A percentile compares a stretch with the other conserved stretches of the same genome.
phyloP scores from a whole-genome alignment of 2,113 vertebrate genomes.

The Gnathonemus longibarbis region DNA sequence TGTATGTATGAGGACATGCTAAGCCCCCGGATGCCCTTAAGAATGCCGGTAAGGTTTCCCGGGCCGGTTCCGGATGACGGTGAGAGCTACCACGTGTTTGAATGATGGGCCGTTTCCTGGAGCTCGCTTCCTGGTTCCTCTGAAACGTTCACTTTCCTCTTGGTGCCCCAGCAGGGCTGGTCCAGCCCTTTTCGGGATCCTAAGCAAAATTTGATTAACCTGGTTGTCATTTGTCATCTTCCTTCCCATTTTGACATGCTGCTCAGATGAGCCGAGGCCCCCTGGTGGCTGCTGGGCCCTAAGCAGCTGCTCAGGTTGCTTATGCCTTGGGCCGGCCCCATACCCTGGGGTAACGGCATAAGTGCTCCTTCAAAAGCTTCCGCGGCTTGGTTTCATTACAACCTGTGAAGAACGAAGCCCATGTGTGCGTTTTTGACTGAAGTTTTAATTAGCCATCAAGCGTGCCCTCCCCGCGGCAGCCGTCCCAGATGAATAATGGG shows the following conservation, averaged over 20 bases:
- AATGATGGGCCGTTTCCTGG: background rate
- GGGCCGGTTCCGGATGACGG: too few species aligned
- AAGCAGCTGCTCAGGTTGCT: background rate
- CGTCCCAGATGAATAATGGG: background rate
- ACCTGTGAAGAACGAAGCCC: background rate
- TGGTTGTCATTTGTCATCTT: background rate
- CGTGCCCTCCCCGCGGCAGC: background rate
- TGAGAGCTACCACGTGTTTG: too few species aligned
- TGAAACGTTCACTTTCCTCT: background rate
- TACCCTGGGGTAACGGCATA: background rate
- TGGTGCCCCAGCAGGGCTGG: background rate
- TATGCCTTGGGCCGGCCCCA: background rate
- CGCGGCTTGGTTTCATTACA: background rate
- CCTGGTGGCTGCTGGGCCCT: background rate
- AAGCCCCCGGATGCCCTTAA: background rate
- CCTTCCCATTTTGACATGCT: background rate
- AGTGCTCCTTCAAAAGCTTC: background rate
- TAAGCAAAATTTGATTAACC: background rate
- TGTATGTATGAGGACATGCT: background rate
- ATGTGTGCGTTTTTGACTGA: background rate
- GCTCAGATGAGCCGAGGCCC: background rate
- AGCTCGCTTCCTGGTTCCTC: background rate
- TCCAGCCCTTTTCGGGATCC: background rate
- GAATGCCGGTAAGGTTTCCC: background rate
- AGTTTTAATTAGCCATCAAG: conserved; percentile 1